Evolutionary conservation across 2,888 invertebrate species (phyloP), one percentile per base, ranked within the genome.

Genomic region (Tenodera sinensis): DNA sequence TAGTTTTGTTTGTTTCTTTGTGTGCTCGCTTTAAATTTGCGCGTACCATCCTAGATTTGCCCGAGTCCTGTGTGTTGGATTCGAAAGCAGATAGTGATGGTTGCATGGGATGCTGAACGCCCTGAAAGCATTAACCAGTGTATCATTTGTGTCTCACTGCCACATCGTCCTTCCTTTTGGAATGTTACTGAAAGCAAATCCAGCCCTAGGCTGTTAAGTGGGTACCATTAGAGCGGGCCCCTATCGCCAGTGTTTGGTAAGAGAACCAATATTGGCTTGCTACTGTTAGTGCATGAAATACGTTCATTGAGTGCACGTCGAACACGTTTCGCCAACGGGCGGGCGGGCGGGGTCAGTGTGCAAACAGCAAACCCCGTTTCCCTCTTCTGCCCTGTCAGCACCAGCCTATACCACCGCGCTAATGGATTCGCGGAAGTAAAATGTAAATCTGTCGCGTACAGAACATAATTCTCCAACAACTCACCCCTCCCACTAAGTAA

Each of bases 371-470:
- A 20, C 54, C 54, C 54, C 54, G 20, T 71, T 71, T 6, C 54
- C 54, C 85, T 54, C 54, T 25, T 25, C 25, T 71, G 25, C 54
- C 54, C 85, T 54, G 85, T 54, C 85, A 54, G 47, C 28, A 28
- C 12, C 85, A 85, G 54, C n/a, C 47, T 71, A 71, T 71, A 71
- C 54, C 54, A 20, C 54, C 54, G 7, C 54, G 85, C 85, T 85
- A 85, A 85, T 54, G 54, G 47, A 85, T 85, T 85, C 85, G 54
- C 12, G 54, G 54, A 85, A 85, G 54, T 27, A 85, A 85, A 54
- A 85, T 85, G 85, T 54, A 85, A 85, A 85, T 85, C 47, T 85
- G 54, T 54, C 85, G 84, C 84, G 54, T 54, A 28, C 54, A 85
- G 85, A 85, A 71, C 54, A 71, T 71, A 71, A 71, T 71, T 71